phyloP scores from a whole-genome alignment of 1,140 invertebrate genomes.

The Caenorhabditis inopinata region DNA sequence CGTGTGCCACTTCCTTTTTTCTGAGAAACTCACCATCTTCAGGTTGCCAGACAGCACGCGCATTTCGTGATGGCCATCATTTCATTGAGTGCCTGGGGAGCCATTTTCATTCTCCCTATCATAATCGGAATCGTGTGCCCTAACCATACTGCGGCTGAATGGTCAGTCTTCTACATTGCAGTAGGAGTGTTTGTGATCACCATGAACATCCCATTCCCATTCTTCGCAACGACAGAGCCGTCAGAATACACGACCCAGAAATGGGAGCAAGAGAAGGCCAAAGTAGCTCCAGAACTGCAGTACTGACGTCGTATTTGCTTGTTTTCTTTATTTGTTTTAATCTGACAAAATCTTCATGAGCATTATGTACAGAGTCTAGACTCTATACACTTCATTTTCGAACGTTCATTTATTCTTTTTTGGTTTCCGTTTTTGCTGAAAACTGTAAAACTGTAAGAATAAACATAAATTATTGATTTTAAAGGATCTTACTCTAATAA shows the following conservation, averaged over 20 bases:
- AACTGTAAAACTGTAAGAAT: no score
- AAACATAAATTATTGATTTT: no score
- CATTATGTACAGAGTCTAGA: no score
- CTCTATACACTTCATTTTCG: no score
- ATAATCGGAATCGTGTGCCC: constrained; percentile 48
- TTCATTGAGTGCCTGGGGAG: constrained; percentile 35
- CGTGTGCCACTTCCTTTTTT: neutral
- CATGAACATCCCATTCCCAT: constrained; percentile 40
- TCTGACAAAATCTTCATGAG: no score
- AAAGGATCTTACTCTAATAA: no score
- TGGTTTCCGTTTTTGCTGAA: no score
- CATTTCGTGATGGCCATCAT: constrained; percentile 50
- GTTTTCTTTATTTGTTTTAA: neutral
- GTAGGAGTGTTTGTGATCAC: constrained; percentile 11
- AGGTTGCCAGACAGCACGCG: constrained; percentile 52
- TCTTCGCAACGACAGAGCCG: constrained; percentile 32
- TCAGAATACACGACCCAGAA: constrained; percentile 41
- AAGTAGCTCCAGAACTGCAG: neutral
- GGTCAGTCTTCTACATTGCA: constrained; percentile 32
- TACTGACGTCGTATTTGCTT: neutral
- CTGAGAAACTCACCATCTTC: neutral
- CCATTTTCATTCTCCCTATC: constrained; percentile 47
- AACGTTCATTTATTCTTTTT: no score
- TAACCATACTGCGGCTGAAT: constrained; percentile 39
- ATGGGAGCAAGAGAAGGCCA: neutral